Evolutionary conservation across 2,797 vertebrate genomes (phyloP).

Genomic region (Synanceia verrucosa): DNA sequence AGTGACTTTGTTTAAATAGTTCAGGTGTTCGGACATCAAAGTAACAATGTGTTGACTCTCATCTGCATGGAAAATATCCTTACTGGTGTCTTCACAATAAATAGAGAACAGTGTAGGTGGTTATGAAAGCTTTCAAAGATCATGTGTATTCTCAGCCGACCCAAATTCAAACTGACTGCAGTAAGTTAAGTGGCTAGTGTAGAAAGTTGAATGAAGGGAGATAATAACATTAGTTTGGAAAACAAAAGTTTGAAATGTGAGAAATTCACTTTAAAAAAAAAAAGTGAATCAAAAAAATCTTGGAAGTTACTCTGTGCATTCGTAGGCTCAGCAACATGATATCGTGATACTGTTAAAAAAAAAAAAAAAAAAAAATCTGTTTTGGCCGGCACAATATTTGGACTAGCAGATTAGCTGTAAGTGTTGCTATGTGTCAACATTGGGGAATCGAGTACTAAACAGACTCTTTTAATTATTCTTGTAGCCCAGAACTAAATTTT

Average conservation of each 20-base stretch:
- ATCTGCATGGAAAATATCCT: conserved; percentile 9
- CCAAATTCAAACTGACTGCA: conserved; percentile 17
- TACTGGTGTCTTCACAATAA: neutral
- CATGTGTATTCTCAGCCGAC: neutral
- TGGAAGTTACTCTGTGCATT: conserved; percentile 52
- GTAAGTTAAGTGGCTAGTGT: conserved; percentile 9
- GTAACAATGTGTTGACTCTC: neutral
- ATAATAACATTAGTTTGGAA: conserved; percentile 11
- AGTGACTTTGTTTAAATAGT: neutral
- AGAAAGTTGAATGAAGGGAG: conserved; percentile 14
- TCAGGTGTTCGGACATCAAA: neutral
- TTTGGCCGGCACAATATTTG: neutral
- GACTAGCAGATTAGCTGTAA: neutral
- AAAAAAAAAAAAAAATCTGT: too few species aligned
- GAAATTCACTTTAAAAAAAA: conserved; percentile 39
- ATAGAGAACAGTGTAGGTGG: conserved; percentile 1
- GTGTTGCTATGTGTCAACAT: too few species aligned
- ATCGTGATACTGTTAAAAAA: neutral
- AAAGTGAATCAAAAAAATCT: conserved; percentile 22
- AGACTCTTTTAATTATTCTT: neutral
- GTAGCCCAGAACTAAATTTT: neutral
- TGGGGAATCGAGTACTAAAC: neutral
- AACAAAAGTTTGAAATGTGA: conserved; percentile 31
- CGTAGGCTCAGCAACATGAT: neutral
- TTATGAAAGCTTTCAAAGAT: conserved; percentile 3